Base-by-base conservation (phyloP, 2,797 vertebrate species). In the Microcaecilia unicolor region DNA sequence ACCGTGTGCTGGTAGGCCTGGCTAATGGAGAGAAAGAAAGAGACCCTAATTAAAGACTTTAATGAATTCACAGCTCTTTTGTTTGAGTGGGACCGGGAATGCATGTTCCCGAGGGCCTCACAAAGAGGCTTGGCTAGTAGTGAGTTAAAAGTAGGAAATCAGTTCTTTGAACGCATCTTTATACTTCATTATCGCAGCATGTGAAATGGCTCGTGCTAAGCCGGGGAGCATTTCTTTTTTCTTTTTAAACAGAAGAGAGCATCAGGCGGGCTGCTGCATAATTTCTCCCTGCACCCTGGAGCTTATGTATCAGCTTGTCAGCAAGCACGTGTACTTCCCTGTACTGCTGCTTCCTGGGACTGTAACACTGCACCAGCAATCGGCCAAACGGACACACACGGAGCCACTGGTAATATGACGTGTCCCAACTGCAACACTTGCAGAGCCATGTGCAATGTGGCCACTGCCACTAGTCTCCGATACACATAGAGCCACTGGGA, bases 181-280 rank as follows among this genome's bases (percentile, higher is more conserved):
- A 89, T 89, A 84, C 86, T 89, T 91, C 91, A 92, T 97, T 97
- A 96, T 97, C 94, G 89, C 94, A 98, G 93, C 93, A 91, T 93
- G 93, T 88, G 87, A 97, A 96, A 95, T 92, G 92, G 93, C 92
- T 90, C 81, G 84, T 80, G 88, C 85, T 92, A 91, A 94, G 91
- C 84, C 87, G 91, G 84, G 86, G 88, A 71, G 74, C 87, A 89
- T 87, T 91, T 89, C 82, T 81, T 76, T 80, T 70, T 70, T 78
- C 73, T 61, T 59, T 61, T 59, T 76, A 97, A 92, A 97, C 93
- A 97, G 97, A 93, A 88, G 88, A 75, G 67, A 70, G 49, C 73
- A 55, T 74, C 70, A 58, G 69, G 71, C n/a, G 15, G 50, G 65
- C 71, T 65, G 65, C 58, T 72, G 59, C n/a, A n/a, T n/a, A n/a